phyloP scores from a whole-genome alignment of 2,797 vertebrate genomes.

The Propithecus deckenii region DNA sequence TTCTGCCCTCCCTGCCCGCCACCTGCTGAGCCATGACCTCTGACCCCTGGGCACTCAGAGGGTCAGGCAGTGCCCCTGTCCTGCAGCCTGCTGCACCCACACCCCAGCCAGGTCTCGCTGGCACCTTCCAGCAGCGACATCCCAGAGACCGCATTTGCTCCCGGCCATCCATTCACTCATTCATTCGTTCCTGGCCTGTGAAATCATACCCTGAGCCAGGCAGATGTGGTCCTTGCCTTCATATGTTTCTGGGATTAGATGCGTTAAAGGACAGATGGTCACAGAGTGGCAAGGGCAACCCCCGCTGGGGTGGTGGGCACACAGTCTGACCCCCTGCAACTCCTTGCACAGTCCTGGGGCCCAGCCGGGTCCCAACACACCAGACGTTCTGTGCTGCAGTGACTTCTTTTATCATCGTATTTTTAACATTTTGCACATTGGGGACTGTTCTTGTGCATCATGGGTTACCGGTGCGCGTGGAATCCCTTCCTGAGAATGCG shows the following conservation, averaged over 20 bases:
- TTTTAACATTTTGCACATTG: constrained; percentile 55
- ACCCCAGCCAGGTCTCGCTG: neutral
- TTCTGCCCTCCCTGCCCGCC: neutral
- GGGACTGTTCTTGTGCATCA: constrained; percentile 49
- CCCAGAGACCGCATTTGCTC: neutral
- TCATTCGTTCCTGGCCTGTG: neutral
- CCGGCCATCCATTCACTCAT: fast-evolving
- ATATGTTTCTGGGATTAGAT: neutral
- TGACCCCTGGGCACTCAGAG: neutral
- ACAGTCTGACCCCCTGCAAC: neutral
- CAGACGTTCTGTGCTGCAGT: constrained; percentile 3
- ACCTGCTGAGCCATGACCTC: neutral
- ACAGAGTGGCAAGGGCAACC: neutral
- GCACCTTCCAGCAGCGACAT: neutral
- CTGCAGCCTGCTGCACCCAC: neutral
- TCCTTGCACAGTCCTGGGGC: neutral
- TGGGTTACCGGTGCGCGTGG: neutral
- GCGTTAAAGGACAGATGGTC: neutral
- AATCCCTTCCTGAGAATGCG: constrained; percentile 34
- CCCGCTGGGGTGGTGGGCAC: neutral
- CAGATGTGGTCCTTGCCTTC: neutral
- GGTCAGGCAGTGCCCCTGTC: neutral
- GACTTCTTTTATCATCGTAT: constrained; percentile 62
- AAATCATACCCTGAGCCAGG: neutral
- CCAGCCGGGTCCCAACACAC: neutral